Evolutionary conservation across 2,888 invertebrate genomes (phyloP).

Genomic region (Ophioninae sp.): DNA sequence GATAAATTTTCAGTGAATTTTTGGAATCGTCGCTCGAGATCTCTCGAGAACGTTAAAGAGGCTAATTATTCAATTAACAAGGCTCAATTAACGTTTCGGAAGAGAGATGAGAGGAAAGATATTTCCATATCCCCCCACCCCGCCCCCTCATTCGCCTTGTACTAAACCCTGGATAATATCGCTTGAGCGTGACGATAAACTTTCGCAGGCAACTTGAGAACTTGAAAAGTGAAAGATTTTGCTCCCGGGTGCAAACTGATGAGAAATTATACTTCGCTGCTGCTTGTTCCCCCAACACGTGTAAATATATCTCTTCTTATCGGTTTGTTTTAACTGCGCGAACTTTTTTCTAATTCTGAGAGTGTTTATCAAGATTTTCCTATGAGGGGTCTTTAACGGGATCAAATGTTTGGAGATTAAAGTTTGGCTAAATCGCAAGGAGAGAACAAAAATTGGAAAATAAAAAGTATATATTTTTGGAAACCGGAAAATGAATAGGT

Average conservation of each 20-base stretch:
- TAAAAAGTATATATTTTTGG: not conserved
- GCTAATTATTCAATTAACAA: constrained; percentile 37
- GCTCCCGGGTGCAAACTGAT: not conserved
- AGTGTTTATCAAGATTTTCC: not conserved
- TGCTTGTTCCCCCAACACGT: not conserved
- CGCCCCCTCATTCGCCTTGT: not conserved
- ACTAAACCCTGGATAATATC: constrained; percentile 13
- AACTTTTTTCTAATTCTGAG: not conserved
- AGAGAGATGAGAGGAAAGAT: constrained; percentile 8
- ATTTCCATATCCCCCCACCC: not conserved
- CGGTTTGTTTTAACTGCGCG: constrained; percentile 8
- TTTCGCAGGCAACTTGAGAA: constrained; percentile 15
- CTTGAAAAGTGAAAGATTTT: constrained; percentile 27
- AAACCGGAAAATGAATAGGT: not conserved
- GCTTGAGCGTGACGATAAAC: constrained; percentile 3
- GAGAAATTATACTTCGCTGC: constrained; percentile 30
- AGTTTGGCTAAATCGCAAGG: not conserved
- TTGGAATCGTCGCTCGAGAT: not conserved
- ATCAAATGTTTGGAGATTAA: not conserved
- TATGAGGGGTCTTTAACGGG: not conserved
- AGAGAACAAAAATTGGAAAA: not conserved
- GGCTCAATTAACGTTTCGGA: constrained; percentile 16
- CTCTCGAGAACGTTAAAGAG: not conserved
- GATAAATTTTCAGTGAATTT: not conserved
- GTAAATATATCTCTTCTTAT: not conserved